Percentiles rank a stretch among this genome's conserved stretches.
Conservation (phyloP, 2,113 vertebrate genomes). For the Ailuropoda melanoleuca region DNA sequence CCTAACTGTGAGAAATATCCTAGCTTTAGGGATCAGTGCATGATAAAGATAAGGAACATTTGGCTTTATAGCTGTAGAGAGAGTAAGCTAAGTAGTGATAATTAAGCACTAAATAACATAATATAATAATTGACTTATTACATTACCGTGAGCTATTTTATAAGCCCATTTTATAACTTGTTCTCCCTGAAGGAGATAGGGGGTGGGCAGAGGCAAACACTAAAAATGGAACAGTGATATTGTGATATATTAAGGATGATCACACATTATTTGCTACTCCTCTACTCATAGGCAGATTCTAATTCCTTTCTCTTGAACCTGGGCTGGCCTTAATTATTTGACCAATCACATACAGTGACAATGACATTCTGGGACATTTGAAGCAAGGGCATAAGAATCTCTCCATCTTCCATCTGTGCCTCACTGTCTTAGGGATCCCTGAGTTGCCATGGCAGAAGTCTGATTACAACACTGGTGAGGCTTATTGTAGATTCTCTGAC, state of each 20-base stretch:
- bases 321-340: not conserved
- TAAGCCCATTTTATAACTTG: not conserved
- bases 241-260: not conserved
- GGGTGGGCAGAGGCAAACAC: not conserved
- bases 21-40: not conserved
- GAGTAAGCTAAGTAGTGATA: not conserved
- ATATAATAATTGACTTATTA: slow-evolving; percentile 11
- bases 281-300: not conserved
- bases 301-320: not conserved
- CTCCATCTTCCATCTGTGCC: not conserved
- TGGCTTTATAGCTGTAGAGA: not conserved
- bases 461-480: not conserved
- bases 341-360: not conserved
- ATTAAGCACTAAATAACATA: not conserved
- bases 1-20: not conserved
- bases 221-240: not conserved
- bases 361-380: not conserved
- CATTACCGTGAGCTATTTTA: not conserved
- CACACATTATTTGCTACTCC: not conserved
- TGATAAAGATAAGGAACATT: slow-evolving; percentile 19
- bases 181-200: not conserved
- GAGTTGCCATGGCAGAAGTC: not conserved
- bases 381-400: not conserved
- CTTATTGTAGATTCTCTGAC: not conserved
- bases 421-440: not conserved